Conservation (phyloP, 2,113 vertebrate genomes). For the Vidua macroura region DNA sequence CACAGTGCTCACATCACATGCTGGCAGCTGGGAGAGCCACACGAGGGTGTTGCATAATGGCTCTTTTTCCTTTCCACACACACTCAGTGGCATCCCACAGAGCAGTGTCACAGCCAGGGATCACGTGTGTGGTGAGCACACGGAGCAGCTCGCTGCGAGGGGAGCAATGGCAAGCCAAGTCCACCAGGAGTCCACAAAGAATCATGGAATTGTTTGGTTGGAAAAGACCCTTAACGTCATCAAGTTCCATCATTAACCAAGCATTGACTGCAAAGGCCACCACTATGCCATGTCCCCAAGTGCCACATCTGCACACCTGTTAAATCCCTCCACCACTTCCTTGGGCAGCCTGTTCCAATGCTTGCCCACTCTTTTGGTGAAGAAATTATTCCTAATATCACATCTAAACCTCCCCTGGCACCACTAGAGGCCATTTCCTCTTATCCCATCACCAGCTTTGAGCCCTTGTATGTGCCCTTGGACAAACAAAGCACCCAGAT, state of each 20-base stretch:
- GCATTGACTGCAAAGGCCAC: background rate
- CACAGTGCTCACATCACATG: background rate
- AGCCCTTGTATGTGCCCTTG: background rate
- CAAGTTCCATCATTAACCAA: background rate
- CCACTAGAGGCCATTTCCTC: background rate
- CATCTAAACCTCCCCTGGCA: background rate
- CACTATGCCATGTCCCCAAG: background rate
- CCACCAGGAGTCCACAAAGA: background rate
- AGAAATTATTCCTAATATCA: background rate
- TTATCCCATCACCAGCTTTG: background rate
- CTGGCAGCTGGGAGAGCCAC: background rate
- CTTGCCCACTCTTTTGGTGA: background rate
- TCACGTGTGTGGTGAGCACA: background rate
- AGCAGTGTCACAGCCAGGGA: background rate
- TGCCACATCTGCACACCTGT: background rate
- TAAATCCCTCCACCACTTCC: background rate
- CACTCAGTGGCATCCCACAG: background rate
- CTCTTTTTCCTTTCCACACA: background rate
- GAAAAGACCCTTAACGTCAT: background rate
- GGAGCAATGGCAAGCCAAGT: background rate
- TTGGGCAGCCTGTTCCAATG: background rate
- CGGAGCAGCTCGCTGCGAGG: fast-evolving
- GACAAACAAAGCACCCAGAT: fast-evolving
- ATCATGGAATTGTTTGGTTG: background rate
- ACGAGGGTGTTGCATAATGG: background rate